These are phyloP conservation scores for Petrocephalus microphthalmus DNA, from an alignment of 2,113 vertebrate genomes.

Conservation along the genomic window DNA sequence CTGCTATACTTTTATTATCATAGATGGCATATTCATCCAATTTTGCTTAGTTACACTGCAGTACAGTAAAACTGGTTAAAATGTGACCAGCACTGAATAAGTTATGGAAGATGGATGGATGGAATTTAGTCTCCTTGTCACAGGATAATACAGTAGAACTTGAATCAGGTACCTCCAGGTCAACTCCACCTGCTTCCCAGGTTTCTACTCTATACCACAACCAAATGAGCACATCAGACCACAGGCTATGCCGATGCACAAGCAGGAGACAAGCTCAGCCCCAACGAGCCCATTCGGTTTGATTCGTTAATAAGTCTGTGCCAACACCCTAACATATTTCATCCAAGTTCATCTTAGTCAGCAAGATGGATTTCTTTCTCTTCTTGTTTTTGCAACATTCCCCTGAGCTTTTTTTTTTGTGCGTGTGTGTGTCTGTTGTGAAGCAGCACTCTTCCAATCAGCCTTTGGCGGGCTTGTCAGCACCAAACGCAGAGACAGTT, in stretches of 20 bases:
- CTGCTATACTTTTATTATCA: neutral
- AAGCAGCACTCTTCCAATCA: slow-evolving; percentile 3
- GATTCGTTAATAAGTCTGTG: neutral
- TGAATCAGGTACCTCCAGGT: neutral
- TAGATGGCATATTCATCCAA: neutral
- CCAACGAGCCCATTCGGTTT: neutral
- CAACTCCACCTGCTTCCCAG: neutral
- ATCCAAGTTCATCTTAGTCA: neutral
- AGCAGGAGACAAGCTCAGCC: neutral
- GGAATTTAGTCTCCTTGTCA: neutral
- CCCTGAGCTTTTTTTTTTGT: neutral
- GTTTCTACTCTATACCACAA: neutral
- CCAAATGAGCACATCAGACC: neutral
- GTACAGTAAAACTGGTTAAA: neutral
- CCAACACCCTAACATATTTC: neutral
- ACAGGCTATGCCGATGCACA: neutral
- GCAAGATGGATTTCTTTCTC: neutral
- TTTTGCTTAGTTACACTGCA: neutral
- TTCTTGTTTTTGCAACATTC: neutral
- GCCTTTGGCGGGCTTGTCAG: neutral
- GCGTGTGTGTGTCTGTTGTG: slow-evolving; percentile 8
- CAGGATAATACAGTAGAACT: neutral
- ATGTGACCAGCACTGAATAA: neutral
- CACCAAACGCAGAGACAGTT: neutral
- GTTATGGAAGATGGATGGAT: neutral